phyloP scores from a whole-genome alignment of 2,888 invertebrate genomes.

The Oscheius myriophilus region DNA sequence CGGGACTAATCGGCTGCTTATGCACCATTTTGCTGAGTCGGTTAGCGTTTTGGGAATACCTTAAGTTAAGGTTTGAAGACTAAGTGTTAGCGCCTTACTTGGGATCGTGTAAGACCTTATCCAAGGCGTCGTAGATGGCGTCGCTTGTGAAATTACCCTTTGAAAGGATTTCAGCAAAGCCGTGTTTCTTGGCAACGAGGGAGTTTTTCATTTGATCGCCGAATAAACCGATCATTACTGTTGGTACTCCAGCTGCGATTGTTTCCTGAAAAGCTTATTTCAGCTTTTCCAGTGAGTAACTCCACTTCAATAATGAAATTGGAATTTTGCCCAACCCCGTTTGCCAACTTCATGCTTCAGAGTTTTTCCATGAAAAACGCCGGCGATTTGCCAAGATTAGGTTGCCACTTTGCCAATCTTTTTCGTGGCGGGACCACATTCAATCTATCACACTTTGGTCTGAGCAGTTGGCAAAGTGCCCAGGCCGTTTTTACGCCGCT shows the following conservation, averaged over 20 bases:
- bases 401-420: too few relatives aligned
- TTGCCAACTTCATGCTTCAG: too few relatives aligned
- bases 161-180: constrained; percentile 32
- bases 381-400: too few relatives aligned
- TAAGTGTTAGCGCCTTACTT: constrained; percentile 20
- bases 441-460: too few relatives aligned
- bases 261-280: constrained; percentile 48
- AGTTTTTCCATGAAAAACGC: too few relatives aligned
- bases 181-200: constrained; percentile 53
- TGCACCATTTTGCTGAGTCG: constrained; percentile 53
- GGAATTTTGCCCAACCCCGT: too few relatives aligned
- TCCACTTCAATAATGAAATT: too few relatives aligned
- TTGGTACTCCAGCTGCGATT: constrained; percentile 51
- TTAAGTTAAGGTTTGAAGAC: constrained; percentile 21
- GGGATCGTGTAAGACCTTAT: constrained; percentile 25
- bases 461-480: too few relatives aligned
- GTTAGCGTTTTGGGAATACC: constrained; percentile 41
- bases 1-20: constrained; percentile 51
- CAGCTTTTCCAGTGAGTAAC: too few relatives aligned
- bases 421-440: too few relatives aligned
- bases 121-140: constrained; percentile 25
- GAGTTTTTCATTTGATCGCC: constrained; percentile 57
- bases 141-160: constrained; percentile 32
- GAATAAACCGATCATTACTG: constrained; percentile 54
- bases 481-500: too few relatives aligned